phyloP scores from a whole-genome alignment of 2,888 invertebrate species.

The Heliconius aoede region DNA sequence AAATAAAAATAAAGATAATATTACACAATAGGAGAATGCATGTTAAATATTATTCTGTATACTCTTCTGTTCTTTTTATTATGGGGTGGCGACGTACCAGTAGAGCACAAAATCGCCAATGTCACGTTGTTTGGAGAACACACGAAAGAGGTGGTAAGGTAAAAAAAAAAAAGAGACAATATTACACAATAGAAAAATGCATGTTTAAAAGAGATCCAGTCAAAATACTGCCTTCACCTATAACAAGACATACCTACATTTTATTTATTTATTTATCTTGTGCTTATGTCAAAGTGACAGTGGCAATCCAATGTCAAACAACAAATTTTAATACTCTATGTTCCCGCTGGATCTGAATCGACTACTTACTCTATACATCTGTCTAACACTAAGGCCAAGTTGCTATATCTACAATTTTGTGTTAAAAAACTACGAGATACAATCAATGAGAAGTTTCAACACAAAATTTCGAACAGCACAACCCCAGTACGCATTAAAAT shows the following conservation, averaged over 20 bases:
- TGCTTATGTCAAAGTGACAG: slow-evolving; percentile 22
- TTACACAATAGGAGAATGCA: neutral
- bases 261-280: neutral
- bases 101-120: too few relatives aligned
- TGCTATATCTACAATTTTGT: slow-evolving; percentile 81
- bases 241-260: too few relatives aligned
- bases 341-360: slow-evolving; percentile 66
- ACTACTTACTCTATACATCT: slow-evolving; percentile 65
- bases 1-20: too few relatives aligned
- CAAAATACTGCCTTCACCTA: too few relatives aligned
- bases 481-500: slow-evolving; percentile 63
- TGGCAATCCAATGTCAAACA: slow-evolving; percentile 51
- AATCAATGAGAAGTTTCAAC: slow-evolving; percentile 56
- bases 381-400: slow-evolving; percentile 78
- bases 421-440: slow-evolving; percentile 59
- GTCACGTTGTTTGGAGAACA: too few relatives aligned
- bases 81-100: too few relatives aligned
- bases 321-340: slow-evolving; percentile 73
- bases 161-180: too few relatives aligned
- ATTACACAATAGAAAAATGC: too few relatives aligned
- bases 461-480: slow-evolving; percentile 76
- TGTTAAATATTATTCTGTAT: too few relatives aligned
- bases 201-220: too few relatives aligned
- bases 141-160: too few relatives aligned
- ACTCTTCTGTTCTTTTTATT: too few relatives aligned